Evolutionary conservation across 53 echinoderm and acorn worm genomes (phyloP).

Genomic region (Hippasteria phrygiana): DNA sequence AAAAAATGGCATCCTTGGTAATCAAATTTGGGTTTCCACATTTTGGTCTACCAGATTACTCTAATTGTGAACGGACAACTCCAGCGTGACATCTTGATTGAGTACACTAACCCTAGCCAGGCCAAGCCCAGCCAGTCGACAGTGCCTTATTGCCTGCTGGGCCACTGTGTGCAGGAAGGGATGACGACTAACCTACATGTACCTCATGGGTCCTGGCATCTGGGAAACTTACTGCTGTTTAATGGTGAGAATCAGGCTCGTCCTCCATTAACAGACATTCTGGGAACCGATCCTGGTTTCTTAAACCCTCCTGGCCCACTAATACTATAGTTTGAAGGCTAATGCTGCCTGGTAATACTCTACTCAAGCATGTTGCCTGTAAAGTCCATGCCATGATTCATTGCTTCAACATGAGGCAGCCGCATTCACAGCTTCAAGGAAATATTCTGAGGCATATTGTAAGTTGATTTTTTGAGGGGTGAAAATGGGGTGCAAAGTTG

Average conservation of each 20-base stretch:
- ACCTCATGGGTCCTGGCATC: constrained; percentile 79
- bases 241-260: constrained; percentile 68
- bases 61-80: constrained; percentile 82
- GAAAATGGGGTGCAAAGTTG: no score
- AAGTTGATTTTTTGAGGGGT: no score
- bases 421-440: no score
- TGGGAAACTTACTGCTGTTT: constrained; percentile 82
- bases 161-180: constrained; percentile 66
- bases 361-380: no score
- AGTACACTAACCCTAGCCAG: constrained; percentile 49
- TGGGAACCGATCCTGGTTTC: not conserved
- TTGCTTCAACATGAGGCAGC: no score
- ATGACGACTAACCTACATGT: constrained; percentile 15
- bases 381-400: no score
- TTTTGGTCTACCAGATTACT: constrained; percentile 61
- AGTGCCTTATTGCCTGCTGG: constrained; percentile 72
- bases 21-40: not conserved
- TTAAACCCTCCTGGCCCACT: no score
- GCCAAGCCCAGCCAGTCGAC: constrained; percentile 45
- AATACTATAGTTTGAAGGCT: no score
- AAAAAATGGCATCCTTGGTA: not conserved
- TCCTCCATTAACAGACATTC: no score
- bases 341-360: no score
- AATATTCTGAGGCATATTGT: no score
- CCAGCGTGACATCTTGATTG: constrained; percentile 68